Evolutionary conservation across 2,113 vertebrate genomes (phyloP).

Genomic region (Motacilla alba): DNA sequence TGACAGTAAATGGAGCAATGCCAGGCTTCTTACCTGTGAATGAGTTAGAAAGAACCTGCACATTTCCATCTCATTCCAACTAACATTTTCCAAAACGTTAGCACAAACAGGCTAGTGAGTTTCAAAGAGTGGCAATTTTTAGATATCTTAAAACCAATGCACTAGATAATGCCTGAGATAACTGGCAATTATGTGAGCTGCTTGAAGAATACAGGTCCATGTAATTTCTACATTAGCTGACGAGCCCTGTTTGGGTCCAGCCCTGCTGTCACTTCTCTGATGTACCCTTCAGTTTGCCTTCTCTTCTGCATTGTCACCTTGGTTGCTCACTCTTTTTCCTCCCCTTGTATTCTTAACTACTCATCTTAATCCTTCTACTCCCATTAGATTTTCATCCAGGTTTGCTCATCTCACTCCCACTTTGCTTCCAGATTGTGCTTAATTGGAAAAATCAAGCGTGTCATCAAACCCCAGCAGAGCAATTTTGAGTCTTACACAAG

Average conservation of each 20-base stretch:
- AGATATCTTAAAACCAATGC: not conserved
- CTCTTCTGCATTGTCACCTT: not conserved
- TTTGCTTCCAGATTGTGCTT: not conserved
- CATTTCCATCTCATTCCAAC: not conserved
- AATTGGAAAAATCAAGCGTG: not conserved
- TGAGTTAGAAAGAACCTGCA: not conserved
- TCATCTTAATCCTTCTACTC: not conserved
- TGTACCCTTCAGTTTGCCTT: not conserved
- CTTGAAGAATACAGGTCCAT: not conserved
- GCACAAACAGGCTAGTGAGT: not conserved
- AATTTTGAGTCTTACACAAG: not conserved
- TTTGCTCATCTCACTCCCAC: not conserved
- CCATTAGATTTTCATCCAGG: not conserved
- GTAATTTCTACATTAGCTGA: not conserved
- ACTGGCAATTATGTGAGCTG: not conserved
- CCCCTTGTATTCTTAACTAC: not conserved
- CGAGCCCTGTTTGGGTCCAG: not conserved
- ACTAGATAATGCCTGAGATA: not conserved
- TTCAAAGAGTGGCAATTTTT: not conserved
- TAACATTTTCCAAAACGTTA: not conserved
- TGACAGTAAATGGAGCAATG: not conserved
- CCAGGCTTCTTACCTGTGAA: not conserved
- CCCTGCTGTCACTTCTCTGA: not conserved
- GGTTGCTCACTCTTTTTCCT: not conserved
- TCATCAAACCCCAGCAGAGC: not conserved